Evolutionary conservation across 1,140 invertebrate species (phyloP).

Genomic region (Anastrepha obliqua): DNA sequence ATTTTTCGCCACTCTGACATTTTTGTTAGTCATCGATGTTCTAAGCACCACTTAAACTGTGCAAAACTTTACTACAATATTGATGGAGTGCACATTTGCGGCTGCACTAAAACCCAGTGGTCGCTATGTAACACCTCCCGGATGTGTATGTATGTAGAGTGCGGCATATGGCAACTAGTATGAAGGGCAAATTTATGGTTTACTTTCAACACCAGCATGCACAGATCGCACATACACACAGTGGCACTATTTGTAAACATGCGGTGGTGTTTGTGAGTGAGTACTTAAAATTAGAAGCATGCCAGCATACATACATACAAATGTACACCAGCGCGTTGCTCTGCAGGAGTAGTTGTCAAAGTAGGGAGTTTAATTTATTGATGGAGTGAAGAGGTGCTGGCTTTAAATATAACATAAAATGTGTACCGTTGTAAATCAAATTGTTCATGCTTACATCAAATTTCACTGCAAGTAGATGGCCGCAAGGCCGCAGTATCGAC

Average conservation of each 20-base stretch:
- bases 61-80: constrained; percentile 27
- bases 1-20: not conserved
- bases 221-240: too few relatives aligned
- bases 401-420: too few relatives aligned
- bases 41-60: not conserved
- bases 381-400: too few relatives aligned
- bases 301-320: not conserved
- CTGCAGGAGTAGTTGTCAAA: not conserved
- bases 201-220: not conserved
- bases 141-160: too few relatives aligned
- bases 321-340: not conserved
- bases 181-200: not conserved
- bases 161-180: not conserved
- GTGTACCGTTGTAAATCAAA: not conserved
- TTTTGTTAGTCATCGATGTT: constrained; percentile 8
- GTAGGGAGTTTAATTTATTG: too few relatives aligned
- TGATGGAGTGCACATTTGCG: not conserved
- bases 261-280: too few relatives aligned
- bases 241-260: too few relatives aligned
- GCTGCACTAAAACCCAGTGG: constrained; percentile 1
- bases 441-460: constrained; percentile 1
- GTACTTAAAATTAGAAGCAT: not conserved
- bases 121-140: not conserved
- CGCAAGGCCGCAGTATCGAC: not conserved
- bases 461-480: not conserved